Percentiles rank a stretch among this genome's conserved stretches.
Conservation (phyloP, 2,797 vertebrate species). For the Austrolebias charrua region DNA sequence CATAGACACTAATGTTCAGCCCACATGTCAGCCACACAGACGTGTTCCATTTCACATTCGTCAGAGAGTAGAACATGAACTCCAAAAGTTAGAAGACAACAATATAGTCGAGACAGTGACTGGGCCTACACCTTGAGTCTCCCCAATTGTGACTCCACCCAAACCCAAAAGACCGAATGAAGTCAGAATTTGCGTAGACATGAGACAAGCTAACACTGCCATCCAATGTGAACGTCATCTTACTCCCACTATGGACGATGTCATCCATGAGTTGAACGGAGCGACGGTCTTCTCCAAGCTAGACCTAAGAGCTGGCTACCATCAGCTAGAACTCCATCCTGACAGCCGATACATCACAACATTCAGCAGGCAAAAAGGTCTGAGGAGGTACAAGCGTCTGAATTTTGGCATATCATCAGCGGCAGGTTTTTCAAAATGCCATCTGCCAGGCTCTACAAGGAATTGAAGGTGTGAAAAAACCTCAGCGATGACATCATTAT, state of each 20-base stretch:
- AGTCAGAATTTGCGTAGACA: constrained; percentile 37
- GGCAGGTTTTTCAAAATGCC: constrained; percentile 28
- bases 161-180: constrained; percentile 36
- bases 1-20: constrained; percentile 10
- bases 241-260: constrained; percentile 22
- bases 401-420: constrained; percentile 28
- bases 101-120: constrained; percentile 32
- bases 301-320: constrained; percentile 33
- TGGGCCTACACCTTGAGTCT: constrained; percentile 4
- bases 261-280: constrained; percentile 22
- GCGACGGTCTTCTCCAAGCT: constrained; percentile 30
- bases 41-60: constrained; percentile 24
- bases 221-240: constrained; percentile 17
- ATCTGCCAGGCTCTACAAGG: constrained; percentile 26
- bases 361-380: constrained; percentile 26
- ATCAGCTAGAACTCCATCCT: constrained; percentile 40
- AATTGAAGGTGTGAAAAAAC: constrained; percentile 19
- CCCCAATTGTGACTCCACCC: constrained; percentile 6
- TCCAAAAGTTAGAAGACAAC: constrained; percentile 4
- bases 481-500: constrained; percentile 42
- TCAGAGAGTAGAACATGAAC: constrained; percentile 31
- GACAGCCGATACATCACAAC: constrained; percentile 41
- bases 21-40: constrained; percentile 25
- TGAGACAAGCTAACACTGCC: constrained; percentile 21
- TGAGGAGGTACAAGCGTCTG: constrained; percentile 24